Evolutionary conservation across 2,113 vertebrate genomes (phyloP).

Genomic region (Ceratotherium simum): DNA sequence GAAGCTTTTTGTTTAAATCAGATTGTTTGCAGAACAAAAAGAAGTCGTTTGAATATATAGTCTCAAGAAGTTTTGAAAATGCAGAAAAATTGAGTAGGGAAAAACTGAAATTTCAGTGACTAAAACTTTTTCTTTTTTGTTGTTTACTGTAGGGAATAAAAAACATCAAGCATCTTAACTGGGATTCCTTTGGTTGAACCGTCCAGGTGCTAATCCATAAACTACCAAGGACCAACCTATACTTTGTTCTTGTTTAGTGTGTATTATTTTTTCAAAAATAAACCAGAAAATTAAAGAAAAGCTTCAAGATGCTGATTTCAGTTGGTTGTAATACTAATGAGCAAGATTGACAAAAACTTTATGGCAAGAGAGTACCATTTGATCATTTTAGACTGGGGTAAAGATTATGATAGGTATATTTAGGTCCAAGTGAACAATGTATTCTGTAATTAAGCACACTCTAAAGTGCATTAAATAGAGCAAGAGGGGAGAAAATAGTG

Average conservation of each 20-base stretch:
- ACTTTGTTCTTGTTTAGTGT: background rate
- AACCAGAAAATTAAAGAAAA: conserved; percentile 7
- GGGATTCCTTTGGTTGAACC: background rate
- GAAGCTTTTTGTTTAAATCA: conserved; percentile 29
- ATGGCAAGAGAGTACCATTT: background rate
- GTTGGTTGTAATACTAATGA: background rate
- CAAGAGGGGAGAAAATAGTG: background rate
- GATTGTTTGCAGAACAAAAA: background rate
- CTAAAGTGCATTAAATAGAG: background rate
- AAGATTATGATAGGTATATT: background rate
- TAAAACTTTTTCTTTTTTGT: background rate
- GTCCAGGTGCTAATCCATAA: background rate
- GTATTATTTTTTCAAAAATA: background rate
- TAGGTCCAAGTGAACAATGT: background rate
- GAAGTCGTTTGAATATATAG: background rate
- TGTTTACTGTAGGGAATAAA: background rate
- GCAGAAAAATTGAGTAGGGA: background rate
- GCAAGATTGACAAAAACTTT: background rate
- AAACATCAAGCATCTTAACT: background rate
- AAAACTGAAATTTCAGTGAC: background rate
- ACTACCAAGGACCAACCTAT: background rate
- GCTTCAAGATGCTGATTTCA: background rate
- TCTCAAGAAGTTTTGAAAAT: conserved; percentile 7
- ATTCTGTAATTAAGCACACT: background rate
- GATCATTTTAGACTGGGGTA: background rate